Evolutionary conservation across 2,888 invertebrate genomes (phyloP).

Genomic region (Piscicola geometra): DNA sequence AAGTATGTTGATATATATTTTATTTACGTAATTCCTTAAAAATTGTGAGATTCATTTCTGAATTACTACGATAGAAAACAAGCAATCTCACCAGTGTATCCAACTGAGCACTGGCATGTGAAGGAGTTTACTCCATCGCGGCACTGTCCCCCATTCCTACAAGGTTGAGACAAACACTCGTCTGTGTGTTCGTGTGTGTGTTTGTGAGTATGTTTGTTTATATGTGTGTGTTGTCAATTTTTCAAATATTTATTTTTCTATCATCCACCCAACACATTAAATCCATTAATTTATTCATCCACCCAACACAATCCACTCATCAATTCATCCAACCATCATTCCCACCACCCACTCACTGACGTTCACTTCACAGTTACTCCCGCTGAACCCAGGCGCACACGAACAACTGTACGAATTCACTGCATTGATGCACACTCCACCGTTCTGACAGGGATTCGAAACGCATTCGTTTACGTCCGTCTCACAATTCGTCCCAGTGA

Average conservation of each 20-base stretch:
- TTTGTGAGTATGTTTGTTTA: background rate
- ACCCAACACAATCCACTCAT: background rate
- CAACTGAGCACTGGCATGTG: constrained; percentile 5
- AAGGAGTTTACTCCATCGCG: constrained; percentile 1
- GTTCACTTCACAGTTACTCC: constrained; percentile 72
- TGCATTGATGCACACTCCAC: constrained; percentile 42
- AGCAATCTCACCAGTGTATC: constrained; percentile 30
- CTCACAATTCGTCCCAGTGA: constrained; percentile 36
- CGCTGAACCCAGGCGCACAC: constrained; percentile 41
- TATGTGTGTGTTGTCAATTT: constrained; percentile 4
- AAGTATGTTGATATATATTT: no score
- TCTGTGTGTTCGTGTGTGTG: constrained; percentile 6
- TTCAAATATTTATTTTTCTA: background rate
- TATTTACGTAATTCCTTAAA: no score
- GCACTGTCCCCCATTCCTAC: constrained; percentile 15
- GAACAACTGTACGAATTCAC: constrained; percentile 41
- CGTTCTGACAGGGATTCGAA: constrained; percentile 42
- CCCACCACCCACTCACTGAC: constrained; percentile 54
- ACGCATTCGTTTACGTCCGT: constrained; percentile 41
- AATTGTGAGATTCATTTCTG: no score
- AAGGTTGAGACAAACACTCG: constrained; percentile 25
- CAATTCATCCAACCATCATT: background rate
- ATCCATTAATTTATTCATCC: background rate
- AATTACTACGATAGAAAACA: no score
- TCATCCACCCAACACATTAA: background rate